These are phyloP conservation scores for Vanessa tameamea DNA, from an alignment of 1,140 invertebrate genomes.

Conservation along the genomic window DNA sequence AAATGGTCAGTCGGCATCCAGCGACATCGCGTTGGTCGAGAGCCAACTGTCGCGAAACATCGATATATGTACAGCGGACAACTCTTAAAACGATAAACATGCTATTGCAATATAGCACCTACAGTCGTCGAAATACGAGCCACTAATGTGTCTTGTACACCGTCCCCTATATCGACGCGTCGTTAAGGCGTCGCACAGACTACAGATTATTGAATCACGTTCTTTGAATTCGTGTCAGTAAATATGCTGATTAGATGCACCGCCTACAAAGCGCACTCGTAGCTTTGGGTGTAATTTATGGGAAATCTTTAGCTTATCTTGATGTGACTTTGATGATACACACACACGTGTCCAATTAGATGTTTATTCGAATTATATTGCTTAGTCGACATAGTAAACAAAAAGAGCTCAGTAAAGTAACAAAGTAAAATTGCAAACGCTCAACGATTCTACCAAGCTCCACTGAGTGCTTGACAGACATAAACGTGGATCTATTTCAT, in stretches of 20 bases:
- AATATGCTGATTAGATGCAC: conserved; percentile 43
- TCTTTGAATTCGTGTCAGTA: conserved; percentile 37
- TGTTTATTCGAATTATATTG: not conserved
- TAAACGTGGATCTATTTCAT: no score
- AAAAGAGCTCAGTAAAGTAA: no score
- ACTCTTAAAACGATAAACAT: not conserved
- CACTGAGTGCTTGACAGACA: no score
- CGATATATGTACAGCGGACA: conserved; percentile 26
- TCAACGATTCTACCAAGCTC: no score
- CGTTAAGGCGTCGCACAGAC: conserved; percentile 38
- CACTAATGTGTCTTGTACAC: conserved; percentile 9
- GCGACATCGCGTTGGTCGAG: conserved; percentile 70
- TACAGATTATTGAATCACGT: conserved; percentile 42
- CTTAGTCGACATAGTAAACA: no score
- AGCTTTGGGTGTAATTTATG: conserved; percentile 31
- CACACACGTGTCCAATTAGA: not conserved
- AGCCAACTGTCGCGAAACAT: conserved; percentile 63
- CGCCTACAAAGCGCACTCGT: conserved; percentile 25
- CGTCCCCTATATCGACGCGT: conserved; percentile 25
- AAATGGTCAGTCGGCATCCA: conserved; percentile 61
- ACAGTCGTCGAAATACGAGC: conserved; percentile 13
- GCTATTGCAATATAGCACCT: conserved; percentile 12
- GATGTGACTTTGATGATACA: conserved; percentile 14
- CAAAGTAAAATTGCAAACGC: no score
- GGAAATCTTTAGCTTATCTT: conserved; percentile 29